Conservation (phyloP, 2,888 invertebrate species). For the Tenthredo mesomela region DNA sequence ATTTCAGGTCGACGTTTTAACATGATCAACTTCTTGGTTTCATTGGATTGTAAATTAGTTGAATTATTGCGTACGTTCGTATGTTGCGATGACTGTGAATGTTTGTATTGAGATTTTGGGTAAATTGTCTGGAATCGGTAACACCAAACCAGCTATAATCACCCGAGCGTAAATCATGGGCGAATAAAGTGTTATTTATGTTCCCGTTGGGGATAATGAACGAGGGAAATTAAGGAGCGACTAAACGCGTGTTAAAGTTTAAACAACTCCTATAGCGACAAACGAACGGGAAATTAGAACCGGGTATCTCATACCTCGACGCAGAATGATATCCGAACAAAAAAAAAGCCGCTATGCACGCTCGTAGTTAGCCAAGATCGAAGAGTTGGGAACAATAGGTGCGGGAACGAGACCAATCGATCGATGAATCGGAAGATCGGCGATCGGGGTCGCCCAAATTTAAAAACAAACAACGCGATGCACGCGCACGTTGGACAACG, state of each 20-base stretch:
- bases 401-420: background rate
- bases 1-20: background rate
- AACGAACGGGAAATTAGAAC: conserved; percentile 29
- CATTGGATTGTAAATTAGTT: background rate
- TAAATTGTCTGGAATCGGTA: background rate
- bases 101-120: too few relatives aligned
- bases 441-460: conserved; percentile 41
- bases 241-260: background rate
- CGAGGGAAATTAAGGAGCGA: background rate
- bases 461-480: conserved; percentile 38
- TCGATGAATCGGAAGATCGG: conserved; percentile 45
- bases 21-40: background rate
- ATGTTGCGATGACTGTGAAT: background rate
- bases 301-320: background rate
- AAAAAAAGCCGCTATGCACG: background rate
- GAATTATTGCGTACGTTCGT: background rate
- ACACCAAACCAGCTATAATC: background rate
- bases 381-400: conserved; percentile 25
- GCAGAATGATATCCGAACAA: background rate
- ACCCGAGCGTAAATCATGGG: background rate
- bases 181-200: background rate
- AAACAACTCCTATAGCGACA: background rate
- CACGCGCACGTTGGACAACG: conserved; percentile 22
- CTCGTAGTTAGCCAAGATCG: conserved; percentile 3
- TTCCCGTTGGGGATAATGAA: background rate